Conservation (phyloP, 2,113 vertebrate species). For the Prunella himalayana region DNA sequence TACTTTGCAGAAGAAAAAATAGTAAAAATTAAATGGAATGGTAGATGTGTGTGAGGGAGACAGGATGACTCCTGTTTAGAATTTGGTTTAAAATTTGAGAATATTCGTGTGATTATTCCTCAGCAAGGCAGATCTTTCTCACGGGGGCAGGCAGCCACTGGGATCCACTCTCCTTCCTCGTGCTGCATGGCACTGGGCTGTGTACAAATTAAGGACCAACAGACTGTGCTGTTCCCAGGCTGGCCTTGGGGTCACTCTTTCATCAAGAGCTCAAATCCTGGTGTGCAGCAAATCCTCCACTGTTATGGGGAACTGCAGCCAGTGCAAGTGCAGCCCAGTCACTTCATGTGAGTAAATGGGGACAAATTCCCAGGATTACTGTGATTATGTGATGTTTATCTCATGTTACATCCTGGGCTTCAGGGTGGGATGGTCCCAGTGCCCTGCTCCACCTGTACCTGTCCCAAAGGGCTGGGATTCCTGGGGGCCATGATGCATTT, state of each 20-base stretch:
- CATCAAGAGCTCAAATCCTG: not conserved
- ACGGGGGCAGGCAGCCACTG: rapidly evolving
- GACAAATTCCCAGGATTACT: conserved; percentile 10
- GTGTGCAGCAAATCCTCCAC: not conserved
- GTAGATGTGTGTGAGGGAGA: not conserved
- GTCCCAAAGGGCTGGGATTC: not conserved
- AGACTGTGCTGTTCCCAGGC: not conserved
- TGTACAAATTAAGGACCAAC: not conserved
- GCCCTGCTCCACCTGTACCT: not conserved
- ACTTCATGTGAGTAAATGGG: not conserved
- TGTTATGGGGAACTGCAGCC: not conserved
- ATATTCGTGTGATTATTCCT: not conserved
- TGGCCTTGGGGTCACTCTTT: not conserved
- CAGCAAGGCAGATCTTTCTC: not conserved
- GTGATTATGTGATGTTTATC: not conserved
- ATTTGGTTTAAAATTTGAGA: not conserved
- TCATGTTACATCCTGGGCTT: not conserved
- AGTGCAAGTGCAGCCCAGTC: not conserved
- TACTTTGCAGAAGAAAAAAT: not conserved
- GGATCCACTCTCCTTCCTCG: not conserved
- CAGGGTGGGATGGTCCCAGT: not conserved
- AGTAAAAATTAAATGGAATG: not conserved
- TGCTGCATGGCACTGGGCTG: rapidly evolving
- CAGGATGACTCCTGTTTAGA: not conserved
- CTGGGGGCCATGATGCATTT: not conserved